Evolutionary conservation across 2,888 invertebrate species (phyloP).

Genomic region (Nymphalis polychloros): DNA sequence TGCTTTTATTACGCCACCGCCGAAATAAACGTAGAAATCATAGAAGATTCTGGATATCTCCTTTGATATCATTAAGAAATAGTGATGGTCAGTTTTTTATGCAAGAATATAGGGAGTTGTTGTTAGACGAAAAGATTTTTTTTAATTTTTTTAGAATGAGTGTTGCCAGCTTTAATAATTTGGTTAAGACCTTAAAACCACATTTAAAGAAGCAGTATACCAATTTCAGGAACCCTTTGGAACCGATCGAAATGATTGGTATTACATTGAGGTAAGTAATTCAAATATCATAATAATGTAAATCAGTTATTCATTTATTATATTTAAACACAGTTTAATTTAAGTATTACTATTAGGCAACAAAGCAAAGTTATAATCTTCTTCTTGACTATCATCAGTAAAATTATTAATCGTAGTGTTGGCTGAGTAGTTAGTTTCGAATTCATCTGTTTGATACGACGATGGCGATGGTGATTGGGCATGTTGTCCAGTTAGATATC

Average conservation of each 20-base stretch:
- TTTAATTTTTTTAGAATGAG: slow-evolving; percentile 12
- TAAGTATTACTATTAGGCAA: slow-evolving; percentile 39
- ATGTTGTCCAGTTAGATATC: slow-evolving; percentile 13
- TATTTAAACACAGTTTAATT: slow-evolving; percentile 36
- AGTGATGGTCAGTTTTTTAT: slow-evolving; percentile 41
- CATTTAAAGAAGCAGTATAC: slow-evolving; percentile 36
- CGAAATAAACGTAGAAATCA: slow-evolving; percentile 43
- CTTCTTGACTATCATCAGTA: slow-evolving; percentile 1
- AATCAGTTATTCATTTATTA: slow-evolving; percentile 33
- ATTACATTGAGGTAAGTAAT: slow-evolving; percentile 39
- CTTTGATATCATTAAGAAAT: slow-evolving; percentile 39
- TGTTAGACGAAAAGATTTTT: slow-evolving; percentile 38
- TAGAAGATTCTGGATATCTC: slow-evolving; percentile 42
- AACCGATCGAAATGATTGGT: slow-evolving; percentile 39
- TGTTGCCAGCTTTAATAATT: slow-evolving; percentile 1
- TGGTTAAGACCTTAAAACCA: slow-evolving; percentile 29
- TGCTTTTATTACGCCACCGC: slow-evolving; percentile 44
- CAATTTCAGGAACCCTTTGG: slow-evolving; percentile 38
- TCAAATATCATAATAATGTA: slow-evolving; percentile 23
- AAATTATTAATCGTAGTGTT: slow-evolving; percentile 2
- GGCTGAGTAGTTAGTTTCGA: slow-evolving; percentile 29
- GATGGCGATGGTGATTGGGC: slow-evolving; percentile 39
- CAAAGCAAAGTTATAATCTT: slow-evolving; percentile 39
- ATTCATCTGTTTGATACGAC: slow-evolving; percentile 40
- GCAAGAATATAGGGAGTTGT: slow-evolving; percentile 42